phyloP scores from a whole-genome alignment of 2,113 vertebrate species.

The Podarcis cretensis region DNA sequence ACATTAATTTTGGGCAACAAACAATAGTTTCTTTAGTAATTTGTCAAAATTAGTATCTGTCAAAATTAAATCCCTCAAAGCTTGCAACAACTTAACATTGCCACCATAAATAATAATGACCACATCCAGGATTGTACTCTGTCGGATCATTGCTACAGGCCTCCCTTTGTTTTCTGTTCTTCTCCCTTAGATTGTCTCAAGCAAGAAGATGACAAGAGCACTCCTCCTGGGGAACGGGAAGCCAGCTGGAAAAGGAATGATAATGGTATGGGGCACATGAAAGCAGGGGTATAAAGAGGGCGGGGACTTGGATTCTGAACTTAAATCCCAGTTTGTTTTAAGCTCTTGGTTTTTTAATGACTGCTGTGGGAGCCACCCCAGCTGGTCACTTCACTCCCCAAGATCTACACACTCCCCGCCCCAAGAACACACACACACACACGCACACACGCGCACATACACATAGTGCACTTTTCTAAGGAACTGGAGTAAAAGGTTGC shows the following conservation, averaged over 20 bases:
- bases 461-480: background rate
- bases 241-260: conserved; percentile 93
- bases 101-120: no score
- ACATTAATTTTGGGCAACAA: no score
- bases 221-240: conserved; percentile 93
- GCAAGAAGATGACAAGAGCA: conserved; percentile 94
- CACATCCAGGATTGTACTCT: background rate
- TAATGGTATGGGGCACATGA: conserved; percentile 79
- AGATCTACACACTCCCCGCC: background rate
- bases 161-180: conserved; percentile 30
- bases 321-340: background rate
- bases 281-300: background rate
- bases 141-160: background rate
- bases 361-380: background rate
- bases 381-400: background rate
- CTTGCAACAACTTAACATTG: no score
- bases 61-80: no score
- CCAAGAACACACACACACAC: background rate
- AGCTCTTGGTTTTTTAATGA: no score
- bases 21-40: no score
- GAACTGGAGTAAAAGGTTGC: no score
- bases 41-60: no score
- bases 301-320: background rate
- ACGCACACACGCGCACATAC: no score
- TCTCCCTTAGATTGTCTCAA: conserved; percentile 90